Percentiles rank a stretch among this genome's conserved stretches.
Evolutionary conservation across 2,797 vertebrate species (phyloP).

Genomic region (Dryobates pubescens): DNA sequence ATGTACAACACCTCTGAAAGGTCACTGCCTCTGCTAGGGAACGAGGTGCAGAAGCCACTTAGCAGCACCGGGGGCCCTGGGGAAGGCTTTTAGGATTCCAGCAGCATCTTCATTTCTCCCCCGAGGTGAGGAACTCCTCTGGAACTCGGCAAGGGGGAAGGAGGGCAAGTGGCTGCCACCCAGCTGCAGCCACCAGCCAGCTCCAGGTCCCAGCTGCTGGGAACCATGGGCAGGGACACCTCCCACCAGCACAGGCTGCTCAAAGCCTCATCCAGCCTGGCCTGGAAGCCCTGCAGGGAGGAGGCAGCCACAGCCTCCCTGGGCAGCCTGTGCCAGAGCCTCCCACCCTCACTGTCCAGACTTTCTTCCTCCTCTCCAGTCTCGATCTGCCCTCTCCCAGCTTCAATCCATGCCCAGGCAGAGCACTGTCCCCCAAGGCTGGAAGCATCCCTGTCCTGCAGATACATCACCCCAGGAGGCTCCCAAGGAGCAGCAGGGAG

Average conservation of each 20-base stretch:
- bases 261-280: too few species aligned
- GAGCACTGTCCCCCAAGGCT: not conserved
- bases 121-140: not conserved
- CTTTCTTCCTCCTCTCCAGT: too few species aligned
- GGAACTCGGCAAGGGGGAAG: not conserved
- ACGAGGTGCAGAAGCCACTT: not conserved
- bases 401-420: too few species aligned
- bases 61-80: conserved; percentile 1
- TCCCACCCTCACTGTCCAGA: too few species aligned
- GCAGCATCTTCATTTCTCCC: conserved; percentile 15
- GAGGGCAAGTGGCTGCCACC: not conserved
- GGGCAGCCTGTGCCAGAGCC: too few species aligned
- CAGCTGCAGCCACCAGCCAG: not conserved
- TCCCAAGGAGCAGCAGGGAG: not conserved
- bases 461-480: not conserved
- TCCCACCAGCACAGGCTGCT: too few species aligned
- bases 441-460: not conserved
- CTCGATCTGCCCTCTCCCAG: too few species aligned
- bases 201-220: not conserved
- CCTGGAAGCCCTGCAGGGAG: too few species aligned
- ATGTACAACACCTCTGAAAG: conserved; percentile 38
- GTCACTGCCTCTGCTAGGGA: conserved; percentile 8
- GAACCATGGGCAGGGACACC: not conserved
- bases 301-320: too few species aligned
- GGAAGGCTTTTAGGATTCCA: conserved; percentile 39